Evolutionary conservation across 2,113 vertebrate species (phyloP), one percentile per base, ranked within the genome.

Genomic region (Eurystomus gularis): DNA sequence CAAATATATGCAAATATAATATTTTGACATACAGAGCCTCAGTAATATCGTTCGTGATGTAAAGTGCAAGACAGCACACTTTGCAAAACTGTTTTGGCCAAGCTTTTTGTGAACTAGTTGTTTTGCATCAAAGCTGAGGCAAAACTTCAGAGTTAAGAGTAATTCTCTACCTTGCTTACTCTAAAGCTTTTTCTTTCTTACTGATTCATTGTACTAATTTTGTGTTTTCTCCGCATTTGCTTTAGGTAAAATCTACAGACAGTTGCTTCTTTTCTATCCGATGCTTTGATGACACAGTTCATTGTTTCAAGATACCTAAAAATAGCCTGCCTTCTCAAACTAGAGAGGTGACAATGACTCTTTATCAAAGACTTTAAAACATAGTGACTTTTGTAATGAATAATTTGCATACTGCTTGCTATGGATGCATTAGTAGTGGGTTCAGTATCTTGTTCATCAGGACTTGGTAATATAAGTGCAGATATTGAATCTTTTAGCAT

Each of bases 271-370:
- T 99, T 93, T 99, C 98, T 35, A 95, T 99, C 88, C 99, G 98
- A 93, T 99, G 98, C 96, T 99, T 99, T 84, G 99, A 99, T 96
- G 98, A 99, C 95, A 99, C 99, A 31, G 86, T 99, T 96, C 99
- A 99, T 97, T 97, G 99, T 96, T 99, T 99, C 97, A 99, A 99
- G 98, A 98, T 99, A 31, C 98, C 98, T 24, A 98, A 98, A 37
- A 99, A 99, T 66, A 98, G 84, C 73, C 39, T 89, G 86, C 98
- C 98, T 11, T 98, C 98, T 51, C 98, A 97, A 57, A 98, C 98
- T 35, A 99, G 99, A 98, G 98, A 99, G 98, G 99, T 99, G 97
- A 91, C 97, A 60, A 60, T 49, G 33, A 69, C 11, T 40, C 23
- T 70, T 61, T 54, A 58, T 42, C 39, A 73, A 93, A 70, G 42